These are phyloP conservation scores for Notothenia coriiceps DNA, from an alignment of 2,113 vertebrate genomes.

Conservation along the genomic window DNA sequence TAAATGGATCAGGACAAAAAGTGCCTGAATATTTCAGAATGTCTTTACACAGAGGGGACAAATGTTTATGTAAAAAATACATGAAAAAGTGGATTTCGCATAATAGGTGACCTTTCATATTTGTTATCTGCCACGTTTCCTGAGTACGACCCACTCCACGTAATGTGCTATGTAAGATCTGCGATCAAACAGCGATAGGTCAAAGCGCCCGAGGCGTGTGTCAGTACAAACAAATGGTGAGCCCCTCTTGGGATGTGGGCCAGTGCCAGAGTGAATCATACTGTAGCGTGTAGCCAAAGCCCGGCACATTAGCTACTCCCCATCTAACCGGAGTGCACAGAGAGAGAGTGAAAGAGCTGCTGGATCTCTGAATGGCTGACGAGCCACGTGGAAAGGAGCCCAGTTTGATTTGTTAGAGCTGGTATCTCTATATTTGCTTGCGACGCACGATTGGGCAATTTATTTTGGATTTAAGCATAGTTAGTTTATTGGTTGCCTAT, in stretches of 20 bases:
- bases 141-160: slow-evolving; percentile 11
- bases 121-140: slow-evolving; percentile 19
- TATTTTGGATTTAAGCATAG: background rate
- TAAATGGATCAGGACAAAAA: too few species aligned
- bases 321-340: slow-evolving; percentile 39
- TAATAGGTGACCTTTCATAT: background rate
- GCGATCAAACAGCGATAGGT: slow-evolving; percentile 64
- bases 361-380: slow-evolving; percentile 29
- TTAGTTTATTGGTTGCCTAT: slow-evolving; percentile 27
- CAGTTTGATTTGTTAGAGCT: slow-evolving; percentile 19
- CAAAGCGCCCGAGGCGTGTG: slow-evolving; percentile 35
- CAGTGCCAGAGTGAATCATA: slow-evolving; percentile 67
- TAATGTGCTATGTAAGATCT: slow-evolving; percentile 53
- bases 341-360: slow-evolving; percentile 47
- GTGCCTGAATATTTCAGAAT: too few species aligned
- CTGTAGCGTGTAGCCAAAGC: slow-evolving; percentile 25
- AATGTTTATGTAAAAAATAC: too few species aligned
- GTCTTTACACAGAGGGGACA: too few species aligned
- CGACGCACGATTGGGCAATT: slow-evolving; percentile 2
- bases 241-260: slow-evolving; percentile 54
- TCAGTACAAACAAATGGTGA: slow-evolving; percentile 58
- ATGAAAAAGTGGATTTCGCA: too few species aligned
- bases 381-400: slow-evolving; percentile 40
- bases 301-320: slow-evolving; percentile 46
- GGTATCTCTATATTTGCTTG: slow-evolving; percentile 33